Evolutionary conservation across 2,888 invertebrate species (phyloP), one percentile per base, ranked within the genome.

Genomic region (Malthinus seriepunctatus): DNA sequence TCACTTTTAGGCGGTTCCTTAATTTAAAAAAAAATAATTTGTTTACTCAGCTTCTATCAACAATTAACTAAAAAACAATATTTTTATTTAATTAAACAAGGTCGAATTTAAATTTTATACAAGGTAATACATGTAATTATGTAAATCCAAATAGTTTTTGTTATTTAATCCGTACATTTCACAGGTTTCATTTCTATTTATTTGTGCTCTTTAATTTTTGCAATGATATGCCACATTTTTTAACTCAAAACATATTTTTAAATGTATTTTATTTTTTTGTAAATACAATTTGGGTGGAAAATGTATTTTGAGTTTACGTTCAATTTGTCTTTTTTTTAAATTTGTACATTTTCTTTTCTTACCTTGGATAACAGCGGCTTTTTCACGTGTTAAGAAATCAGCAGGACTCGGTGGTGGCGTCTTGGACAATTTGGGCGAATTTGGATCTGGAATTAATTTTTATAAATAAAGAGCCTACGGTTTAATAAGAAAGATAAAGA

Each of bases 341-440:
- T 32, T 23, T 42, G 35, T 23, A 12, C 49, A 58, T 9, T 42
- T n/a, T 63, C 60, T 50, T 64, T 66, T 71, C 75, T 67, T 73
- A 79, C 79, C 78, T 76, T 79, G 78, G 64, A 74, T 68, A 73
- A 82, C 68, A 70, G 74, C 84, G 63, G 80, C 75, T 75, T 80
- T 82, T 59, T 83, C 83, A 71, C 78, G 80, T 62, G 79, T 70
- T 62, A 80, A 81, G 71, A 88, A 82, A 75, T 88, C 88, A 53
- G 88, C 87, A 35, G 88, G 88, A 67, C 88, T 88, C 6, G 88
- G 88, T 48, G 88, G 88, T 62, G 88, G 88, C 59, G 88, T 88
- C 74, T 86, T 87, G 34, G 86, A 85, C 69, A 86, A 83, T 72
- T 84, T 86, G 54, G 87, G 84, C 61, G 83, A 84, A 69, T 78